These are phyloP conservation scores for Brachionus manjavacas DNA, from an alignment of 1,140 invertebrate species.

Conservation along the genomic window DNA sequence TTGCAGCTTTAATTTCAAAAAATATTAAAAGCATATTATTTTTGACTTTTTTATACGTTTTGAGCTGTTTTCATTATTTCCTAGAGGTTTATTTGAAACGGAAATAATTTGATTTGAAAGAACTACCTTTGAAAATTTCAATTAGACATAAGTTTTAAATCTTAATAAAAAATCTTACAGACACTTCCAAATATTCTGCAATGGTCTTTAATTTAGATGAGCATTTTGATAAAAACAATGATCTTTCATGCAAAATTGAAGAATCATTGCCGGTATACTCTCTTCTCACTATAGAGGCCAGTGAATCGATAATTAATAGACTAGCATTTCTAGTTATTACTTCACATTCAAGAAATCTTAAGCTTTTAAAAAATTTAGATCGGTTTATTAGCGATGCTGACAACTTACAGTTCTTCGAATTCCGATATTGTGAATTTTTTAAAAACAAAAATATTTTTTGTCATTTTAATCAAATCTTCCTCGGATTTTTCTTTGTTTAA, in stretches of 20 bases:
- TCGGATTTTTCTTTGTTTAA: not conserved
- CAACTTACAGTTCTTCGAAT: slow-evolving; percentile 10
- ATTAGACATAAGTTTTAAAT: no score
- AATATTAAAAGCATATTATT: not conserved
- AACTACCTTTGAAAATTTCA: not conserved
- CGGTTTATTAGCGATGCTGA: not conserved
- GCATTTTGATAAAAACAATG: slow-evolving; percentile 12
- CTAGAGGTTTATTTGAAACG: not conserved
- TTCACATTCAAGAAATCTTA: slow-evolving; percentile 1
- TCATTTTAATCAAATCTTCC: not conserved
- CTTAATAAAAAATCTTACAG: not conserved
- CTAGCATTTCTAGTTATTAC: not conserved
- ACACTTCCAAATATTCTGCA: not conserved
- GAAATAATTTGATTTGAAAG: not conserved
- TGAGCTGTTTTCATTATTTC: not conserved
- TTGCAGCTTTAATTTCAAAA: not conserved
- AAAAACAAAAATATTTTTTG: slow-evolving; percentile 11
- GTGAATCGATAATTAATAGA: slow-evolving; percentile 3
- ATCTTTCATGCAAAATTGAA: slow-evolving; percentile 4
- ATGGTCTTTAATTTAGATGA: not conserved
- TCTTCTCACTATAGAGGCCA: slow-evolving; percentile 27
- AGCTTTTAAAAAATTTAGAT: not conserved
- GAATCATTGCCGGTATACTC: not conserved
- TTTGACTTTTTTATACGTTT: not conserved
- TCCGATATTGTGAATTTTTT: not conserved